Base-by-base conservation (phyloP, 2,797 vertebrate species). In the Notolabrus celidotus region DNA sequence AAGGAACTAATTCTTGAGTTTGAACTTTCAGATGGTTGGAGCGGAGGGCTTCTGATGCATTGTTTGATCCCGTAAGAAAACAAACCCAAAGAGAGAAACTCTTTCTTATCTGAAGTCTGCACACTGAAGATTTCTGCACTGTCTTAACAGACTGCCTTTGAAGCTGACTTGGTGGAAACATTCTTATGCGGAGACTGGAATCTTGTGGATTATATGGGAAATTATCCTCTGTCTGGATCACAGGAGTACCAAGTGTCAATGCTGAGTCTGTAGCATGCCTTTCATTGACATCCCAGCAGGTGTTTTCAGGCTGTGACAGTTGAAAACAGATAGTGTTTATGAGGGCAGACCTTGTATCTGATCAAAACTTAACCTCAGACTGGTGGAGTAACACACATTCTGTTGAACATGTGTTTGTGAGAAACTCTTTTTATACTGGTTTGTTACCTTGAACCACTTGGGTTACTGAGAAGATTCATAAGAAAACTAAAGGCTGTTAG, bases 291-390 rank as follows among this genome's bases (percentile, higher is more conserved):
- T 70, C 75, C 62, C 88, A 36, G 34, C 45, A 92, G 90, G 89
- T 93, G 92, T 66, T 8, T 41, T 27, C 31, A 14, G 42, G 61
- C 67, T 59, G 59, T 88, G 86, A 46, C 90, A 85, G 92, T 92
- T 91, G 79, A 77, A 78, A 78, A 55, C 61, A 64, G 78, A 74
- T 63, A 54, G n/a, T 59, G 75, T 80, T 72, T 86, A 80, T 67
- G 74, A 77, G 73, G 71, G 41, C 67, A 82, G 67, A 74, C 79
- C 65, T 76, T 66, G 63, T 93, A 90, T 93, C 91, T 92, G 88
- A 91, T 92, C 55, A 16, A 82, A 80, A 42, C 53, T 57, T 77
- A 87, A 92, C 88, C 92, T 88, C 92, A 91, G 25, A 84, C 91
- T 91, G 87, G 86, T 89, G 86, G 81, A 63, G 76, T 74, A 51